Base-by-base conservation (phyloP, 2,797 vertebrate genomes). In the Varecia variegata region DNA sequence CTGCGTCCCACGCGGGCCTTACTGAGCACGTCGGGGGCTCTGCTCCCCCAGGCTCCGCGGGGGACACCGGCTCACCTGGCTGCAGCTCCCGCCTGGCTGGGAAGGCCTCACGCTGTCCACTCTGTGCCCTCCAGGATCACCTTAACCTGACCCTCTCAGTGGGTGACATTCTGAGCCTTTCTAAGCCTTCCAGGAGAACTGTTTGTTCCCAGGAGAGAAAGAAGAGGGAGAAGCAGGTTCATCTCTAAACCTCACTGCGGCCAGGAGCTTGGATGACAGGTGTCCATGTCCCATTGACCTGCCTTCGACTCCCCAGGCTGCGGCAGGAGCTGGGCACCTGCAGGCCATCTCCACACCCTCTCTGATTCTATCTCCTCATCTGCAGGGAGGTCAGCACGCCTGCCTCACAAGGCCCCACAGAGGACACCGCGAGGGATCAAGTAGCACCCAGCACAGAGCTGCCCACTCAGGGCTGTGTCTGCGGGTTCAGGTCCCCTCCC, bases 11-110 rank as follows among this genome's bases (percentile, higher is more conserved):
- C 77, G 30, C 13, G 2, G 1, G 32, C 25, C 62, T 21, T 73
- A n/a, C 27, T 13, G 40, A 47, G 27, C n/a, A 21, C 9, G 5
- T 2, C 9, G 14, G 25, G n/a, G 18, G 7, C 27, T 35, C 20
- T 58, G 50, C 15, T 20, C 11, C 27, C 27, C 35, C 40, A n/a
- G 25, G 25, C 52, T 30, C 65, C 20, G 5, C 9, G 0, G 23
- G n/a, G 2, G 13, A 4, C 17, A 6, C 0, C 1, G 38, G 47
- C 32, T 40, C 0, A 0, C 7, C 9, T 58, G 56, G 67, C 71
- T 58, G 3, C 21, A 43, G 35, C 45, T 14, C 30, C 54, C 23
- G 7, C 14, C 15, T 45, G 15, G 21, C 40, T 1, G 18, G 40
- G 73, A 84, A 54, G 47, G 12, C 18, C 93, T 83, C 58, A 70